phyloP scores from a whole-genome alignment of 2,888 invertebrate genomes.

The Pollenia griseotomentosa region DNA sequence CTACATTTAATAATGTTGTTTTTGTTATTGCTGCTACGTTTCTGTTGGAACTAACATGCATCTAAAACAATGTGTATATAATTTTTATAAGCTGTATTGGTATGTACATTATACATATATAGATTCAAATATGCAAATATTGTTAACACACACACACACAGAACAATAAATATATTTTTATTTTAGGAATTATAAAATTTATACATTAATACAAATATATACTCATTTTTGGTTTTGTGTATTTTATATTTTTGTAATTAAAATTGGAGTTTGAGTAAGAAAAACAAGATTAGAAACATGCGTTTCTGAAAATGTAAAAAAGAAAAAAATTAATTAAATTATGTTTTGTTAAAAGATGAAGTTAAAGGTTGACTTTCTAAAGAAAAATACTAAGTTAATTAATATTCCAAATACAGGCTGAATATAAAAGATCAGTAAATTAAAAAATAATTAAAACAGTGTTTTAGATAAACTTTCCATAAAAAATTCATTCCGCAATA shows the following conservation, averaged over 20 bases:
- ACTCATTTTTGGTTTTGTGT: constrained; percentile 21
- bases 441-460: no score
- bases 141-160: constrained; percentile 26
- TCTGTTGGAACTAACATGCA: constrained; percentile 18
- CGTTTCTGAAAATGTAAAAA: constrained; percentile 9
- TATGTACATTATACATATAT: constrained; percentile 1
- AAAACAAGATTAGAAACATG: constrained; percentile 59
- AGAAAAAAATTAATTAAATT: constrained; percentile 34
- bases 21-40: constrained; percentile 2
- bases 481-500: no score
- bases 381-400: no score
- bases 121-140: constrained; percentile 54
- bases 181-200: constrained; percentile 61
- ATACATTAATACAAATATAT: constrained; percentile 41
- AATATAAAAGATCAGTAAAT: no score
- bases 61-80: constrained; percentile 40
- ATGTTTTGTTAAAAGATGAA: constrained; percentile 18
- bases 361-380: not conserved
- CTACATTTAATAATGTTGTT: constrained; percentile 36
- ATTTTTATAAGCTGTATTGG: constrained; percentile 50
- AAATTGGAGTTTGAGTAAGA: constrained; percentile 40
- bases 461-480: no score
- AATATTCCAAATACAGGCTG: no score
- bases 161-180: constrained; percentile 18
- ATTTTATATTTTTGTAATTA: constrained; percentile 53